Evolutionary conservation across 1,140 invertebrate species (phyloP).

Genomic region (Meteorus sp.): DNA sequence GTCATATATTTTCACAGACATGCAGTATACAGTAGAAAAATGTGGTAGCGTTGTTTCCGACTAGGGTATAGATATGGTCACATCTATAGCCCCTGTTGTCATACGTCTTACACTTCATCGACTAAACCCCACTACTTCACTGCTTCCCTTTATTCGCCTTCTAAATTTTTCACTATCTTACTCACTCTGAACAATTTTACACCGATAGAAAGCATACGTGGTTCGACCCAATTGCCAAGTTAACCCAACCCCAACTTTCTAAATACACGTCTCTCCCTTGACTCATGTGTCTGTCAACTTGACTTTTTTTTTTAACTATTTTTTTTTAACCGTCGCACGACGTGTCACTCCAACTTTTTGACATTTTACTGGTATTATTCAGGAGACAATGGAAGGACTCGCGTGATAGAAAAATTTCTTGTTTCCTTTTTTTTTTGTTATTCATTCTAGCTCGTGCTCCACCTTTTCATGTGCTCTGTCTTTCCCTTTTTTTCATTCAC

Average conservation of each 20-base stretch:
- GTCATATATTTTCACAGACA: too few relatives aligned
- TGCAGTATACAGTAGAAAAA: not conserved
- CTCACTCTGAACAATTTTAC: constrained; percentile 12
- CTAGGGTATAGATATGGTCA: not conserved
- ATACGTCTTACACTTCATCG: not conserved
- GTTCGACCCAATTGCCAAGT: constrained; percentile 37
- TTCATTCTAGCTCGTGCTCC: too few relatives aligned
- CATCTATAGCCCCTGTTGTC: constrained; percentile 1
- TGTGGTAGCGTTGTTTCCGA: not conserved
- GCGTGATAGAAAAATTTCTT: not conserved
- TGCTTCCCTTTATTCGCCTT: constrained; percentile 9
- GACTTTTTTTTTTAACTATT: constrained; percentile 1
- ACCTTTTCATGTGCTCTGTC: too few relatives aligned
- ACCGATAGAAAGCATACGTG: constrained; percentile 33
- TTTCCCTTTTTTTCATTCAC: too few relatives aligned
- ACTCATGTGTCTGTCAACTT: constrained; percentile 11
- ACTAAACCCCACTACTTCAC: constrained; percentile 7
- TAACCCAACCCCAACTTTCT: too few relatives aligned
- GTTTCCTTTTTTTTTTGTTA: too few relatives aligned
- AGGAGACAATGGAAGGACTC: not conserved
- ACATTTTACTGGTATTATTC: not conserved
- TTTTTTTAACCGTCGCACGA: not conserved
- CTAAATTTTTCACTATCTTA: constrained; percentile 1
- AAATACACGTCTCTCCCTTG: not conserved
- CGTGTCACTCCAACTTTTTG: not conserved